Conservation (phyloP, 92 coral and sea anemone genomes). For the Zoanthus sociatus region DNA sequence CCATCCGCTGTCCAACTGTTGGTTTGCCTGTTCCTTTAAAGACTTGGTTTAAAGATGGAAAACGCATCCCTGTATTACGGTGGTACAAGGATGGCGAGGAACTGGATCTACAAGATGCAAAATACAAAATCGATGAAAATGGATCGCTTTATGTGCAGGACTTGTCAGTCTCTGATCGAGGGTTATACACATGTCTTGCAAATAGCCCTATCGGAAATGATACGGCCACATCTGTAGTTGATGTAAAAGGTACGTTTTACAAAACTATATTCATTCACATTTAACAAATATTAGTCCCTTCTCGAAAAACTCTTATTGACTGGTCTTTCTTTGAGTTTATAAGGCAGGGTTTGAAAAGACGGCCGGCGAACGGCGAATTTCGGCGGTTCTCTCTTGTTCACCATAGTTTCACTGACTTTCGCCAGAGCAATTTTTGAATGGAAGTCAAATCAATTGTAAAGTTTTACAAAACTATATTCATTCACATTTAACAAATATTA, state of each 20-base stretch:
- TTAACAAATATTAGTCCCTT: too few species aligned
- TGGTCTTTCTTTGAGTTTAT: too few species aligned
- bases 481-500: too few species aligned
- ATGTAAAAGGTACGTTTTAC: constrained; percentile 66
- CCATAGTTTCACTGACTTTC: too few species aligned
- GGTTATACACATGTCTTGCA: constrained; percentile 72
- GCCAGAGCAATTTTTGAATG: too few species aligned
- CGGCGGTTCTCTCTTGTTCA: too few species aligned
- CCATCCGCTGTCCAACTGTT: constrained; percentile 72
- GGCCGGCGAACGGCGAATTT: too few species aligned
- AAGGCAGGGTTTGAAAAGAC: too few species aligned
- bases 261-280: too few species aligned
- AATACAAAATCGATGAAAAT: constrained; percentile 34
- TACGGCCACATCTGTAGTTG: constrained; percentile 50
- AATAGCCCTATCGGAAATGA: constrained; percentile 70
- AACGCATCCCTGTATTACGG: constrained; percentile 34
- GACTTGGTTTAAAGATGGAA: constrained; percentile 71
- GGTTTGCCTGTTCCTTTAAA: constrained; percentile 82
- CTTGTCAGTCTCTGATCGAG: constrained; percentile 57
- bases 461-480: too few species aligned
- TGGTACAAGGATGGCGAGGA: constrained; percentile 37
- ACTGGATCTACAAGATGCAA: neutral
- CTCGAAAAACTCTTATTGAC: too few species aligned
- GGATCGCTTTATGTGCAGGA: constrained; percentile 35
- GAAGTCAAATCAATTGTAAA: too few species aligned